A percentile compares a stretch with the other conserved stretches of the same genome.
These are phyloP conservation scores for Tinea semifulvella DNA, from an alignment of 2,888 invertebrate genomes.

Conservation along the genomic window DNA sequence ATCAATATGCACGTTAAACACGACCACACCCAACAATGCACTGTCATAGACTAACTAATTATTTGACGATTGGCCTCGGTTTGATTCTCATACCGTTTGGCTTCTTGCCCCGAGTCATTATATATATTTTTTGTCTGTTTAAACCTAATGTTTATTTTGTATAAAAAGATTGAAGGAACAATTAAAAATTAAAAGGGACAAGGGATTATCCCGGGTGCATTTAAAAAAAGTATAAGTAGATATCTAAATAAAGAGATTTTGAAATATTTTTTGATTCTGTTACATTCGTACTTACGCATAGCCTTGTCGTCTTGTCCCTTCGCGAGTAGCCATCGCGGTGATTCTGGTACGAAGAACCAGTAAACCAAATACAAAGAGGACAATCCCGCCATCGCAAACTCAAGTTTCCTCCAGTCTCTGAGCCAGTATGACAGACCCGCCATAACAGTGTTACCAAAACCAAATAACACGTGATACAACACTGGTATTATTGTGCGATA, in stretches of 20 bases:
- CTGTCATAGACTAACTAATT: too few relatives aligned
- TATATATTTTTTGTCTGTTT: too few relatives aligned
- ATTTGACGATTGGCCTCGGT: too few relatives aligned
- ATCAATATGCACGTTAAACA: too few relatives aligned
- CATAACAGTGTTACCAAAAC: slow-evolving; percentile 67
- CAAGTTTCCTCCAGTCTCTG: slow-evolving; percentile 70
- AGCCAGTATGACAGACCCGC: slow-evolving; percentile 64
- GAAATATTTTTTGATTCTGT: too few relatives aligned
- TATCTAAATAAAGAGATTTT: slow-evolving; percentile 1
- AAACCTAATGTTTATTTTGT: too few relatives aligned
- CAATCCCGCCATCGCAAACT: slow-evolving; percentile 59
- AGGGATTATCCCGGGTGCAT: not conserved
- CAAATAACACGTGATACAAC: slow-evolving; percentile 71
- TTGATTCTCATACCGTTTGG: too few relatives aligned
- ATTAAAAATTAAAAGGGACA: too few relatives aligned
- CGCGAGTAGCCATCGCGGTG: slow-evolving; percentile 70
- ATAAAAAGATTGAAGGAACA: too few relatives aligned
- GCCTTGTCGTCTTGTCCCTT: slow-evolving; percentile 61
- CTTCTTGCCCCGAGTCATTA: too few relatives aligned
- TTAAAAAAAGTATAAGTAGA: not conserved
- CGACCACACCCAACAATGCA: too few relatives aligned
- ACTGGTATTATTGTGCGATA: slow-evolving; percentile 70
- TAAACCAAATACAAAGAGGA: slow-evolving; percentile 57
- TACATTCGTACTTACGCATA: slow-evolving; percentile 38
- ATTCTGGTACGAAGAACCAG: slow-evolving; percentile 66